A percentile compares a stretch with the other conserved stretches of the same genome.
phyloP scores from a whole-genome alignment of 2,113 vertebrate genomes.

The Coracopsis vasa region DNA sequence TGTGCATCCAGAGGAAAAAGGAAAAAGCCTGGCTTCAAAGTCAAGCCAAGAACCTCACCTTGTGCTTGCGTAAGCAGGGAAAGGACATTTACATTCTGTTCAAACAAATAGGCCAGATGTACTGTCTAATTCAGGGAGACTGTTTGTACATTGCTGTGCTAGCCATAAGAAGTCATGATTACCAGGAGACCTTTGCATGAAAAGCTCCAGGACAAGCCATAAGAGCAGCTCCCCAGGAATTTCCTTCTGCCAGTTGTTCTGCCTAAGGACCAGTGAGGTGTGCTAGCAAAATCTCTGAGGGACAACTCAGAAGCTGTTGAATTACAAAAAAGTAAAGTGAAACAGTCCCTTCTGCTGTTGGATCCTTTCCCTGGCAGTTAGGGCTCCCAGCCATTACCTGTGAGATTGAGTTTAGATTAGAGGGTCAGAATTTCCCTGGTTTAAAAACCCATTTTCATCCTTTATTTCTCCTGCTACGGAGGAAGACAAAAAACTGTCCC shows the following conservation, averaged over 20 bases:
- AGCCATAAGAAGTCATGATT: not conserved
- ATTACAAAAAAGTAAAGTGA: not conserved
- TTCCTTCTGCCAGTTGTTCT: not conserved
- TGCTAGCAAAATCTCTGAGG: not conserved
- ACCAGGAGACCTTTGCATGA: not conserved
- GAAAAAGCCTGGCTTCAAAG: not conserved
- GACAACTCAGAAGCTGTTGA: not conserved
- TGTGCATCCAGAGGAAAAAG: not conserved
- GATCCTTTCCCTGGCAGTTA: not conserved
- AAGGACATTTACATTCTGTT: not conserved
- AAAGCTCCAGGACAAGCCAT: not conserved
- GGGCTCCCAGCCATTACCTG: not conserved
- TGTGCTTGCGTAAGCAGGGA: not conserved
- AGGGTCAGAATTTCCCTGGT: not conserved
- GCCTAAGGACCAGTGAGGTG: not conserved
- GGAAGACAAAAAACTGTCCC: not conserved
- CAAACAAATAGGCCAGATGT: not conserved
- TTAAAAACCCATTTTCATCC: not conserved
- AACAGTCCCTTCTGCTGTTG: not conserved
- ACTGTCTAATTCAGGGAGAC: not conserved
- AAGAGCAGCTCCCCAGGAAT: not conserved
- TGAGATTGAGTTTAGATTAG: not conserved
- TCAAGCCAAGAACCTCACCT: not conserved
- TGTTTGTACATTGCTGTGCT: not conserved
- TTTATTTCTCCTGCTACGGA: not conserved